Evolutionary conservation across 2,113 vertebrate species (phyloP).

Genomic region (Hippocampus comes): DNA sequence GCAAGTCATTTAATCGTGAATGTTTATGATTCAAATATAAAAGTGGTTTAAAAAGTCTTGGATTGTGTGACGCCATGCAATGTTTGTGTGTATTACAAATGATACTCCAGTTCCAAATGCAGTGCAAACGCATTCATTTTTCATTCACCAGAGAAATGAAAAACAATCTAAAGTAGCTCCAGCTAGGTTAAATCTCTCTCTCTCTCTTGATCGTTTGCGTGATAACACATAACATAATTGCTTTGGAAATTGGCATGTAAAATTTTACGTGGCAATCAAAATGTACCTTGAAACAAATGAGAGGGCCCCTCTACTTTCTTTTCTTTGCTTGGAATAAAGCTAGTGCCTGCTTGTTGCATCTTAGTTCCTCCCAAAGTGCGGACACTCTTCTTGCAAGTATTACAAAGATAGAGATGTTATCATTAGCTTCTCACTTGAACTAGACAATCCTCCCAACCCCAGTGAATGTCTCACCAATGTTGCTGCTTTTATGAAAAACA

Average conservation of each 20-base stretch:
- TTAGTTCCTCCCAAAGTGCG: constrained; percentile 41
- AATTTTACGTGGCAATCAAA: background rate
- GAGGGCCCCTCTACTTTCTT: constrained; percentile 6
- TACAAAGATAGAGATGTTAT: constrained; percentile 41
- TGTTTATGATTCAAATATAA: background rate
- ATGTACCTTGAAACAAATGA: constrained; percentile 11
- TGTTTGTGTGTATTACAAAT: no score
- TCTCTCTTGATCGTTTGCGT: background rate
- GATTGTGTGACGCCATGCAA: no score
- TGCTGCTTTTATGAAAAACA: constrained; percentile 68
- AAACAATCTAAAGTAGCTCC: constrained; percentile 7
- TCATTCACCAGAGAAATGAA: background rate
- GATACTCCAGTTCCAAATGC: no score
- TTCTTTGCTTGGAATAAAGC: constrained; percentile 68
- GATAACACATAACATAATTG: background rate
- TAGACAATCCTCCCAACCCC: constrained; percentile 52
- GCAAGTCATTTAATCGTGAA: background rate
- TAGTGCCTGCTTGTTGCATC: constrained; percentile 66
- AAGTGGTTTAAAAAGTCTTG: background rate
- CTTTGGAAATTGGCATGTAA: background rate
- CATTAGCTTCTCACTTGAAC: constrained; percentile 52
- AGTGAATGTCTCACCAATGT: constrained; percentile 48
- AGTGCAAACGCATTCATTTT: background rate
- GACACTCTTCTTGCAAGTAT: constrained; percentile 39
- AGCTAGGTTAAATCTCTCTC: constrained; percentile 45